These are phyloP conservation scores for Ypsolopha scabrella DNA, from an alignment of 2,888 invertebrate genomes.

Conservation along the genomic window DNA sequence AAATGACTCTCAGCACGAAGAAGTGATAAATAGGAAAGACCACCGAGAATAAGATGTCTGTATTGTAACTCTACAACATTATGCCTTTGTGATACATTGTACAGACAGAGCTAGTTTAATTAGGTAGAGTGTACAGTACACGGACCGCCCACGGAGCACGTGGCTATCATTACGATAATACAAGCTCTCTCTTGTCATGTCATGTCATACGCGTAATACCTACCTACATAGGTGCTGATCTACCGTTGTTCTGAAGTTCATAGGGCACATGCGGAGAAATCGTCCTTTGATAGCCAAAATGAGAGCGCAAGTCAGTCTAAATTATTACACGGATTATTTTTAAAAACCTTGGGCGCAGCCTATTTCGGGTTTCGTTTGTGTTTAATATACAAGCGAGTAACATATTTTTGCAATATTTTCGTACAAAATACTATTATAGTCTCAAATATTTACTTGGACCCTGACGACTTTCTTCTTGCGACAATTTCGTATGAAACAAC, in stretches of 20 bases:
- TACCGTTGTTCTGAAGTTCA: neutral
- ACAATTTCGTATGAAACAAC: too few relatives aligned
- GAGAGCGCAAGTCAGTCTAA: too few relatives aligned
- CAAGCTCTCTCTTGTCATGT: conserved; percentile 17
- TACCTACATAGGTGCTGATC: conserved; percentile 9
- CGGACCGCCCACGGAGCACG: conserved; percentile 18
- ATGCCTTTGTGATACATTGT: neutral
- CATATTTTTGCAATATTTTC: too few relatives aligned
- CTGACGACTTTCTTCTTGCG: too few relatives aligned
- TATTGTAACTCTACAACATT: conserved; percentile 8
- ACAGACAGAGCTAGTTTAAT: conserved; percentile 12
- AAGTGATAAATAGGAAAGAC: conserved; percentile 9
- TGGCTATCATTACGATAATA: conserved; percentile 14
- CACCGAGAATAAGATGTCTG: conserved; percentile 10
- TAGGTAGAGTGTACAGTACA: conserved; percentile 12
- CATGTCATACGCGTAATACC: conserved; percentile 13
- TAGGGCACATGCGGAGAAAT: neutral
- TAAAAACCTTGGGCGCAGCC: too few relatives aligned
- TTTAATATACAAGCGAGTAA: too few relatives aligned
- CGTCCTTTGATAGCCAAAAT: too few relatives aligned
- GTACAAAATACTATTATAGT: too few relatives aligned
- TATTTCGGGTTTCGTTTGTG: too few relatives aligned
- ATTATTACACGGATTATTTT: too few relatives aligned
- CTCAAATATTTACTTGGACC: too few relatives aligned
- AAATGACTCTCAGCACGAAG: conserved; percentile 10